phyloP scores from a whole-genome alignment of 2,797 vertebrate species.

The Adrianichthys oophorus region DNA sequence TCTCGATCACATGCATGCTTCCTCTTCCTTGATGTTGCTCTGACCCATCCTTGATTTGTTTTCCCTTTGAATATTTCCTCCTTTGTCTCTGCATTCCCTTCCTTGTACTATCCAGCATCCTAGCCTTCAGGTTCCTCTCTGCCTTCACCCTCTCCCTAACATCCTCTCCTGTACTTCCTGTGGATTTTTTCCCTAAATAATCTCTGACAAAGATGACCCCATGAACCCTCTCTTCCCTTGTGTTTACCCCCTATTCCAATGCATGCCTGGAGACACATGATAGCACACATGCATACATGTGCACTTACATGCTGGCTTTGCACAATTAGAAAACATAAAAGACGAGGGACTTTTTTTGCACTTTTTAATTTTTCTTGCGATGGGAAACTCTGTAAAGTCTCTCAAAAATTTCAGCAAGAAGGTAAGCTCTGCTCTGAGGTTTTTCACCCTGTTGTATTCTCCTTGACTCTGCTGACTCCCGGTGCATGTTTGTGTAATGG shows the following conservation, averaged over 20 bases:
- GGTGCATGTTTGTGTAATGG: slow-evolving; percentile 52
- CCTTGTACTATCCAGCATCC: slow-evolving; percentile 41
- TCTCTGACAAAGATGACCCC: slow-evolving; percentile 63
- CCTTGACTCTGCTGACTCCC: slow-evolving; percentile 30
- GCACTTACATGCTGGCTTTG: slow-evolving; percentile 22
- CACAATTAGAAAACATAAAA: slow-evolving; percentile 64
- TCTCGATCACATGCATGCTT: slow-evolving; percentile 70
- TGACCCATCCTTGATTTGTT: slow-evolving; percentile 50
- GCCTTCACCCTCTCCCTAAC: slow-evolving; percentile 39
- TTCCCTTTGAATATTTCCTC: slow-evolving; percentile 35
- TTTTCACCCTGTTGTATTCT: slow-evolving; percentile 39
- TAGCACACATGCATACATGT: slow-evolving; percentile 67
- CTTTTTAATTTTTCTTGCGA: slow-evolving; percentile 59
- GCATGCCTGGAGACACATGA: slow-evolving; percentile 71
- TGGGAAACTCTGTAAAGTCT: slow-evolving; percentile 99
- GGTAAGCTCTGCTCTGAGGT: slow-evolving; percentile 82
- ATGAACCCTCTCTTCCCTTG: slow-evolving; percentile 52
- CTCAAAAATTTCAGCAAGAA: slow-evolving; percentile 95
- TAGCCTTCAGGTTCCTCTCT: slow-evolving; percentile 38
- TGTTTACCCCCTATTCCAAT: slow-evolving; percentile 57
- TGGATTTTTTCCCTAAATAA: slow-evolving; percentile 40
- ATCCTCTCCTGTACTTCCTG: slow-evolving; percentile 33
- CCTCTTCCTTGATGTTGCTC: slow-evolving; percentile 49
- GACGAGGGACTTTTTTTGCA: slow-evolving; percentile 39
- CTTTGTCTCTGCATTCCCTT: slow-evolving; percentile 53